Conservation (phyloP, 64 coral and sea anemone genomes). For the Trachythela sp. region DNA sequence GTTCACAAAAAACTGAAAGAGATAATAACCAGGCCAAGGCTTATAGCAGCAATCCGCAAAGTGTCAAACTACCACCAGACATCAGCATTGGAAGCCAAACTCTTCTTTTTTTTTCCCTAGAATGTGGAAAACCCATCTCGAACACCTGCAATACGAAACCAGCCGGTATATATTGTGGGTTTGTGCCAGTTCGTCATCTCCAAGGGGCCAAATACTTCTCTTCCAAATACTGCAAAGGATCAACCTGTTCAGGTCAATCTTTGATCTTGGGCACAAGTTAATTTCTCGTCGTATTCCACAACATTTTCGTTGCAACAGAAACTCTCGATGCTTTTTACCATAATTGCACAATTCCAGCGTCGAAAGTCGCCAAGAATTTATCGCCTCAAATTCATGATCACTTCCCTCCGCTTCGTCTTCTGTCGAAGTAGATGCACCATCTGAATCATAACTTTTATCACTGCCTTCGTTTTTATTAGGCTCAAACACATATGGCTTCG, state of each 20-base stretch:
- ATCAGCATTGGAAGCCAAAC: constrained; percentile 5
- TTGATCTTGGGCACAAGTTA: not conserved
- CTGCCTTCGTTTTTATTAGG: not conserved
- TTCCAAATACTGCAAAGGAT: not conserved
- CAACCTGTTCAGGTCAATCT: not conserved
- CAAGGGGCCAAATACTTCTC: constrained; percentile 7
- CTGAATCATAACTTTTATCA: not conserved
- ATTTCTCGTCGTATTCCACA: not conserved
- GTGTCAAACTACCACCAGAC: constrained; percentile 22
- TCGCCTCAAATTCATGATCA: not conserved
- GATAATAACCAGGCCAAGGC: not conserved
- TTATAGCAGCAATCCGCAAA: constrained; percentile 2
- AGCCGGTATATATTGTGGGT: not conserved
- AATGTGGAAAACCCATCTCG: not conserved
- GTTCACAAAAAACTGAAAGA: not conserved
- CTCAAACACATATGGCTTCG: not conserved
- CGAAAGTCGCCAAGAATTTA: not conserved
- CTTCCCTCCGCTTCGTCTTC: not conserved
- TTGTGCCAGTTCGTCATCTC: not conserved
- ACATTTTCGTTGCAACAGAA: not conserved
- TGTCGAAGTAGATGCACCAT: not conserved
- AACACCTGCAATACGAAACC: not conserved
- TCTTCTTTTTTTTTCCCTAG: not conserved
- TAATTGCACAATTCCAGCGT: not conserved
- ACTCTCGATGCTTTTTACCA: not conserved